Conservation (phyloP, 2,797 vertebrate species). For the Balearica regulorum region DNA sequence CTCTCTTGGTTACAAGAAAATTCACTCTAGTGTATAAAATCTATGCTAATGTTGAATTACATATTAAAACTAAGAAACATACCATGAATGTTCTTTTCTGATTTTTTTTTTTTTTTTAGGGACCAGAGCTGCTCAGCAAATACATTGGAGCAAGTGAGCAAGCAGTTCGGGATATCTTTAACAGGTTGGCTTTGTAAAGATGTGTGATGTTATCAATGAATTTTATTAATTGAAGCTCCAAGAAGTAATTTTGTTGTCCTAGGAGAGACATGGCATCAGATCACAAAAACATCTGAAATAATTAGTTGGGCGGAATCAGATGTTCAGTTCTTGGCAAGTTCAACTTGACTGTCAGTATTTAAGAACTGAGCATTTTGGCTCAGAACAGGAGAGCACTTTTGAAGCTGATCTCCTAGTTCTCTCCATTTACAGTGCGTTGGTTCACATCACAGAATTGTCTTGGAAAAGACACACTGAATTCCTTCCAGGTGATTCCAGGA, state of each 20-base stretch:
- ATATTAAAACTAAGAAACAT: not conserved
- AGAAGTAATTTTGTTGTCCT: not conserved
- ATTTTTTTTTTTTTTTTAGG: slow-evolving; percentile 69
- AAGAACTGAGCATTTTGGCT: not conserved
- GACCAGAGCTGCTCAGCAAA: slow-evolving; percentile 96
- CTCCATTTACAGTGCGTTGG: not conserved
- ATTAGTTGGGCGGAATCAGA: not conserved
- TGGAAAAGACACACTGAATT: not conserved
- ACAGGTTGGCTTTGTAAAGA: slow-evolving; percentile 77
- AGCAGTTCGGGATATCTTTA: slow-evolving; percentile 89
- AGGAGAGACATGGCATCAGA: not conserved
- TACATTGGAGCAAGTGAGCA: slow-evolving; percentile 98
- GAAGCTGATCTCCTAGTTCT: not conserved
- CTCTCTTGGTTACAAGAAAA: not conserved
- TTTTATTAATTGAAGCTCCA: not conserved
- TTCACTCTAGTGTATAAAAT: not conserved
- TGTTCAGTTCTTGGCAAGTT: not conserved
- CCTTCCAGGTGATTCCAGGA: not conserved
- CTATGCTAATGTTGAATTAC: not conserved
- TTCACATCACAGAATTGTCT: not conserved
- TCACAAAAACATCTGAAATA: not conserved
- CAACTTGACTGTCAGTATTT: not conserved
- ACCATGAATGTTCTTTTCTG: not conserved
- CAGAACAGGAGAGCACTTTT: not conserved
- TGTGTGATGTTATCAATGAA: not conserved